These are phyloP conservation scores for Scopus umbretta DNA, from an alignment of 2,113 vertebrate species.

Conservation along the genomic window DNA sequence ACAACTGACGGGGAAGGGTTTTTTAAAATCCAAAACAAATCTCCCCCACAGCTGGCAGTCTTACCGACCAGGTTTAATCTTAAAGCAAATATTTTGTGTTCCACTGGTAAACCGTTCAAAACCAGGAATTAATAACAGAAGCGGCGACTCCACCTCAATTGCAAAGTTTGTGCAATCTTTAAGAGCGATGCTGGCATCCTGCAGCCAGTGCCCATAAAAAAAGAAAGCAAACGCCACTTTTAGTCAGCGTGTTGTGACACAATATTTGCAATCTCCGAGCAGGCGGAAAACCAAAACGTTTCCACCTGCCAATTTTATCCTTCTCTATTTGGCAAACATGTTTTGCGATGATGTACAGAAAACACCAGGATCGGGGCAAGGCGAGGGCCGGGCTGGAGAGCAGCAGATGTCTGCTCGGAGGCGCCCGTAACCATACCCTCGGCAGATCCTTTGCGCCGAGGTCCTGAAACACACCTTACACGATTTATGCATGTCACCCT, in stretches of 20 bases:
- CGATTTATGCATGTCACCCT: rapidly evolving
- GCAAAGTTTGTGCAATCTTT: neutral
- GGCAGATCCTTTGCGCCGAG: neutral
- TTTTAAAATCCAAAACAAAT: neutral
- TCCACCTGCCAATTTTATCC: neutral
- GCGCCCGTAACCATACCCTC: neutral
- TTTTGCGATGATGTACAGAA: neutral
- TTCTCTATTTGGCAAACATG: neutral
- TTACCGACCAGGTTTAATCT: neutral
- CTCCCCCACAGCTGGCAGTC: neutral
- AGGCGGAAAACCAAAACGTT: neutral
- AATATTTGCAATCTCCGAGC: neutral
- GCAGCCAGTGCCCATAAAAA: neutral
- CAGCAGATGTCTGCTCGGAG: neutral
- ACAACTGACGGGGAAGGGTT: neutral
- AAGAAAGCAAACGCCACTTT: neutral
- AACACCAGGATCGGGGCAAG: neutral
- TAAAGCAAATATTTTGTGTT: neutral
- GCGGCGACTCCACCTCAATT: rapidly evolving
- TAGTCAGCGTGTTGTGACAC: neutral
- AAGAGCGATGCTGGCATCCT: neutral
- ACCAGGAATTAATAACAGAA: neutral
- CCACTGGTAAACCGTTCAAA: neutral
- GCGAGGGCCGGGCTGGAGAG: neutral
- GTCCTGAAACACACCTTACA: neutral